Percentiles rank a stretch among this genome's conserved stretches.
Conservation (phyloP, 2,888 invertebrate genomes). For the Drosophila ezoana region DNA sequence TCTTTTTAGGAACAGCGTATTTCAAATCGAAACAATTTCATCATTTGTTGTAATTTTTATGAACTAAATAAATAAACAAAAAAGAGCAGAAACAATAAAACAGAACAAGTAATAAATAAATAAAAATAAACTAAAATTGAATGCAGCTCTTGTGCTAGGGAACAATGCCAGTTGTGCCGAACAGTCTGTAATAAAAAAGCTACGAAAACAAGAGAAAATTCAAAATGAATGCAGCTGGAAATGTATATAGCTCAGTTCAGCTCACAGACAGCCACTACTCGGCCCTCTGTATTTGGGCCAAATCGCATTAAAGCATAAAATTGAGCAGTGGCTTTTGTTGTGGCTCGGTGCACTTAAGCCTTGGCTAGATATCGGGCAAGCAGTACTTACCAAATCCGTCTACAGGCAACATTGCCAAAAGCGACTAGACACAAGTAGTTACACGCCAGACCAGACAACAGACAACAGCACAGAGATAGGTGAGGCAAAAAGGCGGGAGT, state of each 20-base stretch:
- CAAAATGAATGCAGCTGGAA: slow-evolving; percentile 10
- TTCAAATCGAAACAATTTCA: neutral
- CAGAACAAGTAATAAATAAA: neutral
- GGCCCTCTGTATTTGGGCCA: slow-evolving; percentile 28
- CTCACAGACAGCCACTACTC: slow-evolving; percentile 34
- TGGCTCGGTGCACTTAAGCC: slow-evolving; percentile 62
- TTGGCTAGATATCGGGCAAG: slow-evolving; percentile 74
- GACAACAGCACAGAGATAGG: slow-evolving; percentile 3
- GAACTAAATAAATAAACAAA: neutral
- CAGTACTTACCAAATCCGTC: slow-evolving; percentile 65
- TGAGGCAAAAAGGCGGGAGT: neutral
- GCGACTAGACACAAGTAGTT: slow-evolving; percentile 43
- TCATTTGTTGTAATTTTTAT: neutral
- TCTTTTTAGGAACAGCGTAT: neutral
- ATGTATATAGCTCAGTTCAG: slow-evolving; percentile 14
- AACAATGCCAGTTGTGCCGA: neutral
- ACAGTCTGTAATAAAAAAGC: slow-evolving; percentile 2
- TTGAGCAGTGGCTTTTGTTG: slow-evolving; percentile 58
- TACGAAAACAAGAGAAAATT: neutral
- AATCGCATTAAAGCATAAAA: slow-evolving; percentile 70
- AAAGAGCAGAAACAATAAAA: neutral
- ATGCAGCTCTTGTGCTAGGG: slow-evolving; percentile 10
- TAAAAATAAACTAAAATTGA: neutral
- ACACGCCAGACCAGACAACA: slow-evolving; percentile 11
- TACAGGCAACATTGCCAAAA: slow-evolving; percentile 51